Evolutionary conservation across 2,888 invertebrate species (phyloP), one percentile per base, ranked within the genome.

Genomic region (Hypomecis punctinalis): DNA sequence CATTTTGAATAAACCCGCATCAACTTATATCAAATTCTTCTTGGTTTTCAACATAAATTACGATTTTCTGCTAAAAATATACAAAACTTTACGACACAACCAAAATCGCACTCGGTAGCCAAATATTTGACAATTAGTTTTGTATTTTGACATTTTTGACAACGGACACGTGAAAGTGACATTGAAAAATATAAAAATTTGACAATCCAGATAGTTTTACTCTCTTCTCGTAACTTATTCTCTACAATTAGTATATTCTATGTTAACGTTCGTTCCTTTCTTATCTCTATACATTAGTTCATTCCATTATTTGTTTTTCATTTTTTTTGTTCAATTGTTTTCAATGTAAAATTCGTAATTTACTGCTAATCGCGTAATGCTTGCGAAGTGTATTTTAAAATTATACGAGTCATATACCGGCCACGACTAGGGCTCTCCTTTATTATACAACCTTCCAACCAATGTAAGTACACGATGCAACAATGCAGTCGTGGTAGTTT

Each of bases 1-100:
- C 53, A 92, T 73, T 67, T 83, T 75, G 43, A 72, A 58, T 54
- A 69, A 78, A 42, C 77, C 78, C 6, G 23, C 88, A 86, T 86
- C 60, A 9, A 68, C 54, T 47, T 40, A 36, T 7, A 46, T 23
- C 9, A 40, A 47, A 57, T 57, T 51, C 2, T 8, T 49, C 5
- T 11, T 40, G 36, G 8, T 59, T 39, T 13, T 36, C 11, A 40
- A 11, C 10, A 5, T 10, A 46, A 8, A 42, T 9, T 10, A 13
- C 8, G 9, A 23, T 39, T 46, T 49, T 13, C 52, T 47, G 61
- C 10, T n/a, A 11, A 33, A 61, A 39, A 54, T 33, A 36, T 43
- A 23, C 0, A 61, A 54, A 39, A 40, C 9, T 33, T 9, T 8
- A 5, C 58, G 61, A 70, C 68, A 62, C 74, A 76, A 76, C 70